Percentiles rank a stretch among this genome's conserved stretches.
Conservation (phyloP, 2,797 vertebrate genomes). For the Molossus molossus region DNA sequence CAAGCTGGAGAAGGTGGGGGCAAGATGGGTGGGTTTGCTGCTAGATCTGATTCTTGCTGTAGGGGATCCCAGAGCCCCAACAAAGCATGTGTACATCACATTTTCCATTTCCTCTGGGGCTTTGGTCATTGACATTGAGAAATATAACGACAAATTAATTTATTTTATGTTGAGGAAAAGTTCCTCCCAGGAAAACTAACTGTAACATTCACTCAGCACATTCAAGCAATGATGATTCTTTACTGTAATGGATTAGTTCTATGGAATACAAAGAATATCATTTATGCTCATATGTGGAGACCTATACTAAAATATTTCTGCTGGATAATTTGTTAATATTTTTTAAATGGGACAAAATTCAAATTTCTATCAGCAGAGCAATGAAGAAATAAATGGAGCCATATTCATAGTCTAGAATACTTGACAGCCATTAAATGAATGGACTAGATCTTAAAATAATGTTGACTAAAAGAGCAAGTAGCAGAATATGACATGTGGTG, state of each 20-base stretch:
- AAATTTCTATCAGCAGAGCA: neutral
- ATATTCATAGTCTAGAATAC: neutral
- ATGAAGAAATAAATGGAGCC: neutral
- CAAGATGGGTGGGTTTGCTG: fast-evolving
- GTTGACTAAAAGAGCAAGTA: neutral
- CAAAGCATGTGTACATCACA: neutral
- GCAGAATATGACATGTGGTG: neutral
- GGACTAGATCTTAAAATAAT: neutral
- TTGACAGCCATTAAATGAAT: neutral
- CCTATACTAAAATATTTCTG: neutral
- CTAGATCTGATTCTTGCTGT: neutral
- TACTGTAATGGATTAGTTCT: neutral
- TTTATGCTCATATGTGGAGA: neutral
- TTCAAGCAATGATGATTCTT: neutral
- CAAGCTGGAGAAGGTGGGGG: no score
- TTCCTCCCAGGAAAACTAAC: neutral
- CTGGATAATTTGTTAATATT: neutral
- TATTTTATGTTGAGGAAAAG: neutral
- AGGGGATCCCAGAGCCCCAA: neutral
- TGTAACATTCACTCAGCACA: neutral
- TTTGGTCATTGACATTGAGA: constrained; percentile 37
- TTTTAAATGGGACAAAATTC: neutral
- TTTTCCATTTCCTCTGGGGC: constrained; percentile 43
- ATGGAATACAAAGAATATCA: neutral
- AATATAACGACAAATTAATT: neutral